A percentile compares a stretch with the other conserved stretches of the same genome.
Conservation (phyloP, 2,113 vertebrate species). For the Poeciliopsis occidentalis region DNA sequence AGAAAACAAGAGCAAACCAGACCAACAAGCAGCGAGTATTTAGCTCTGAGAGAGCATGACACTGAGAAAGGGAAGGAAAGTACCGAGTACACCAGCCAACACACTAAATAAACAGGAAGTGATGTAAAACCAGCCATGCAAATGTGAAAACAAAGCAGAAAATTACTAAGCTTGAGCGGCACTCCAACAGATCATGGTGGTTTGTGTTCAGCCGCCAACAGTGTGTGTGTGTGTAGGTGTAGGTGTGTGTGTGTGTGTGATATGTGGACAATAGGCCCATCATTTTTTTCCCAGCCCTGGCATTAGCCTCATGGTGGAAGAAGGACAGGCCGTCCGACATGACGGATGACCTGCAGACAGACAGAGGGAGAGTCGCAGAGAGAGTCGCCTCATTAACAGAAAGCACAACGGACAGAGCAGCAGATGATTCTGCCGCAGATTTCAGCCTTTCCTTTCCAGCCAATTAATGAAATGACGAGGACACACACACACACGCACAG, state of each 20-base stretch:
- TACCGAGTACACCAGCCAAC: neutral
- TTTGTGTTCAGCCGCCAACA: neutral
- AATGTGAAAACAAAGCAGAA: neutral
- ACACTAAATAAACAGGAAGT: neutral
- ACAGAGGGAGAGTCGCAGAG: constrained; percentile 3
- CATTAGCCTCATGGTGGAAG: constrained; percentile 64
- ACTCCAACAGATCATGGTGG: too few species aligned
- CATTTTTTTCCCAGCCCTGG: constrained; percentile 46
- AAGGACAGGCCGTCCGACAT: constrained; percentile 56
- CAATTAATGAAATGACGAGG: constrained; percentile 61
- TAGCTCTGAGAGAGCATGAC: neutral
- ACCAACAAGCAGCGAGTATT: neutral
- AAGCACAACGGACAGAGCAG: constrained; percentile 56
- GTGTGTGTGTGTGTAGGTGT: too few species aligned
- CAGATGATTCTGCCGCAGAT: constrained; percentile 63
- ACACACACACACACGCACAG: constrained; percentile 19
- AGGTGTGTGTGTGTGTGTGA: neutral
- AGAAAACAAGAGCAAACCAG: too few species aligned
- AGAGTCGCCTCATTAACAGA: constrained; percentile 55
- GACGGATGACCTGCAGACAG: constrained; percentile 61
- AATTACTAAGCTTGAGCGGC: neutral
- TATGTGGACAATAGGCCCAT: neutral
- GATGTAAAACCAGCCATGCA: neutral
- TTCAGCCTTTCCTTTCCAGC: constrained; percentile 55
- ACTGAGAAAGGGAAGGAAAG: neutral